phyloP scores from a whole-genome alignment of 2,888 invertebrate species.

The Trissonchulus sp. region DNA sequence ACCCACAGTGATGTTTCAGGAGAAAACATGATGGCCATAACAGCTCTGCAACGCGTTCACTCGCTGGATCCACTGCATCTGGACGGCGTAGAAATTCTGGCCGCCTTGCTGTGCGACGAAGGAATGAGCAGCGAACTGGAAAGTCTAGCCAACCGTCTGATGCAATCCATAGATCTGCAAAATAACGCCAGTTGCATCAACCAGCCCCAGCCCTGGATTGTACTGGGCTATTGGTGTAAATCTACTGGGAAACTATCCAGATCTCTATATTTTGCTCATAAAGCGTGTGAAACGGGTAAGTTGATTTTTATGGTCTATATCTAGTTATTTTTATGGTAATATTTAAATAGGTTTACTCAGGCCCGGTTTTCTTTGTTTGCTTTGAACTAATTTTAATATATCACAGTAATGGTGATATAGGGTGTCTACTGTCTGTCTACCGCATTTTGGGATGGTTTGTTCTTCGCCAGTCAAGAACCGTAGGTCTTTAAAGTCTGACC shows the following conservation, averaged over 20 bases:
- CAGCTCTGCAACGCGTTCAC: conserved; percentile 43
- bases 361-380: too few species aligned
- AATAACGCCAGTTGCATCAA: conserved; percentile 34
- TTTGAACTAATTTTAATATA: too few species aligned
- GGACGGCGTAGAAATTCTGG: conserved; percentile 52
- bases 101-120: conserved; percentile 48
- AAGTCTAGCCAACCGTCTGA: conserved; percentile 49
- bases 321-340: too few species aligned
- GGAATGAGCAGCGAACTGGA: conserved; percentile 47
- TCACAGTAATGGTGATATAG: too few species aligned
- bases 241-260: conserved; percentile 46
- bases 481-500: too few species aligned
- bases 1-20: too few species aligned
- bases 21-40: conserved; percentile 23
- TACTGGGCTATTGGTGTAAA: conserved; percentile 52
- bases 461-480: too few species aligned
- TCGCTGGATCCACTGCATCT: conserved; percentile 48
- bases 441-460: too few species aligned
- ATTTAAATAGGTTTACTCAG: too few species aligned
- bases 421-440: too few species aligned
- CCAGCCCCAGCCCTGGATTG: conserved; percentile 53
- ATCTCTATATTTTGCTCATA: conserved; percentile 54
- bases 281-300: conserved; percentile 42
- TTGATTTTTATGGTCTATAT: not conserved
- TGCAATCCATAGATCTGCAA: conserved; percentile 35